Evolutionary conservation across 2,113 vertebrate species (phyloP).

Genomic region (Myiopsitta monachus): DNA sequence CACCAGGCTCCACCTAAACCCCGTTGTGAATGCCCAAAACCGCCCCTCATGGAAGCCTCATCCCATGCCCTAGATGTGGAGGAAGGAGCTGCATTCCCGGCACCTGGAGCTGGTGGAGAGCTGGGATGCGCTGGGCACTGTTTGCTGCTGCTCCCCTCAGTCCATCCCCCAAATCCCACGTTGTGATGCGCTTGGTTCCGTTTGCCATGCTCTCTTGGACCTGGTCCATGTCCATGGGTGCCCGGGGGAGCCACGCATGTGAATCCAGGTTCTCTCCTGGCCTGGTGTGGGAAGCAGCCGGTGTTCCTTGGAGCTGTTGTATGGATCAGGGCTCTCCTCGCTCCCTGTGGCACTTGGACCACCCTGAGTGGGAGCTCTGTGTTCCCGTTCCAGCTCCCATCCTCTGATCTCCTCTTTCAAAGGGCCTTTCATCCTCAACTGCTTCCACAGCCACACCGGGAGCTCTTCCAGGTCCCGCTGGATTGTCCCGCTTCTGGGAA

Average conservation of each 20-base stretch:
- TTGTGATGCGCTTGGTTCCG: rapidly evolving
- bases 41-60: background rate
- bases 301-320: background rate
- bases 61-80: background rate
- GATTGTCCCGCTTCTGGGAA: background rate
- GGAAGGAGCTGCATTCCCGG: too few species aligned
- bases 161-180: rapidly evolving
- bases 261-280: background rate
- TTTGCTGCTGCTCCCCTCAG: background rate
- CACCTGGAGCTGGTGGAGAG: rapidly evolving
- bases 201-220: background rate
- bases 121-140: rapidly evolving
- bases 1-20: background rate
- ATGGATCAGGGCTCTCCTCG: too few species aligned
- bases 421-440: background rate
- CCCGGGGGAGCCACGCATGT: rapidly evolving
- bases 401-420: background rate
- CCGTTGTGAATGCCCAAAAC: background rate
- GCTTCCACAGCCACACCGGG: background rate
- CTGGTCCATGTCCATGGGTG: rapidly evolving
- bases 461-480: background rate
- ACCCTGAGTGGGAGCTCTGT: background rate
- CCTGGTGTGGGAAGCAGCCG: background rate
- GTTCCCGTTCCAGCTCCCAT: background rate
- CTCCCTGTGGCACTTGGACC: background rate